A percentile compares a stretch with the other conserved stretches of the same genome.
These are phyloP conservation scores for Distichodus sexfasciatus DNA, from an alignment of 2,797 vertebrate genomes.

Conservation along the genomic window DNA sequence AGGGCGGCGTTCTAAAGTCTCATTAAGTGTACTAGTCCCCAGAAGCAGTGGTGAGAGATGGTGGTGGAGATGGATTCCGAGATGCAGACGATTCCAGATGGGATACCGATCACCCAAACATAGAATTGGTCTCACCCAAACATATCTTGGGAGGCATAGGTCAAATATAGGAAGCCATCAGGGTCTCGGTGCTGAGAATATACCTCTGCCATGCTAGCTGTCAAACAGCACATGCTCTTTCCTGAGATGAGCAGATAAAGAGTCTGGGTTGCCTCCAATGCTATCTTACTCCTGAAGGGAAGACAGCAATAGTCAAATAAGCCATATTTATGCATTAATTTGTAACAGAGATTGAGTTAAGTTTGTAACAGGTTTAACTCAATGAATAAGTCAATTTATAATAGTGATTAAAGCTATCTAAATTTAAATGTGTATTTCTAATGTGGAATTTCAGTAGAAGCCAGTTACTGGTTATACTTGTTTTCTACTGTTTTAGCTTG, in stretches of 20 bases:
- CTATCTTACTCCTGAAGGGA: constrained; percentile 74
- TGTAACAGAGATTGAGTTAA: background rate
- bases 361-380: no score
- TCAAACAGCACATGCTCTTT: constrained; percentile 77
- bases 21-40: background rate
- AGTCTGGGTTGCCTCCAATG: constrained; percentile 71
- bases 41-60: constrained; percentile 17
- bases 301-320: background rate
- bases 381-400: no score
- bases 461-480: no score
- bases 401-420: no score
- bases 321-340: background rate
- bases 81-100: background rate
- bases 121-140: constrained; percentile 66
- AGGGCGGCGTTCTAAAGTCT: background rate
- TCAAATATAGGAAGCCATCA: constrained; percentile 84
- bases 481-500: no score
- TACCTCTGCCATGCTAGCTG: constrained; percentile 79
- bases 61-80: background rate
- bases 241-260: constrained; percentile 78
- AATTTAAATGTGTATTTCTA: no score
- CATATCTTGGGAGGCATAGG: constrained; percentile 82
- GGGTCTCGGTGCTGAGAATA: constrained; percentile 73
- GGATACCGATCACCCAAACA: no score
- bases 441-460: no score